A percentile compares a stretch with the other conserved stretches of the same genome.
Conservation (phyloP, 1,140 invertebrate species). For the Coenobita brevimanus region DNA sequence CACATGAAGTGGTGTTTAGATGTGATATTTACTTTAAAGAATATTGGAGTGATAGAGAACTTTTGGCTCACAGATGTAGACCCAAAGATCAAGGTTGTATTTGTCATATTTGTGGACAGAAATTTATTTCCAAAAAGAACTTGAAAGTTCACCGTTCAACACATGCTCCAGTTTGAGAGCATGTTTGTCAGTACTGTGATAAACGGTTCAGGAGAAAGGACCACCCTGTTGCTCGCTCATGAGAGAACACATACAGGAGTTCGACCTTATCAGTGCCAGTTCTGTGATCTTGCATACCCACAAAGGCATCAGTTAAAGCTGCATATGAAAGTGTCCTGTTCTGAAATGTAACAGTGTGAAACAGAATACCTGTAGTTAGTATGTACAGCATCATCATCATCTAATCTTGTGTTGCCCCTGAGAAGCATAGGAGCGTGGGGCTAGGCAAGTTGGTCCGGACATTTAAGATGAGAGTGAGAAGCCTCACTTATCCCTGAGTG, state of each 20-base stretch:
- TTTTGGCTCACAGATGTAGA: constrained; percentile 27
- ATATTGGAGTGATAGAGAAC: constrained; percentile 49
- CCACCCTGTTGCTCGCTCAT: constrained; percentile 37
- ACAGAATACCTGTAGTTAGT: too few relatives aligned
- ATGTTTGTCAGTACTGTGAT: constrained; percentile 42
- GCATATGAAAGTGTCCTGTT: constrained; percentile 39
- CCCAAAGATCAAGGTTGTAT: constrained; percentile 48
- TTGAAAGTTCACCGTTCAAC: constrained; percentile 36
- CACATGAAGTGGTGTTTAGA: constrained; percentile 35
- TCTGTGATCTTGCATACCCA: constrained; percentile 46
- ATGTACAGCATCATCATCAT: too few relatives aligned
- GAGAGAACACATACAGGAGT: constrained; percentile 57
- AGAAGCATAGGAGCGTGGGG: too few relatives aligned
- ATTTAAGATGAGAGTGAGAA: too few relatives aligned
- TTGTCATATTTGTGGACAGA: constrained; percentile 52
- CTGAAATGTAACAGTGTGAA: constrained; percentile 20
- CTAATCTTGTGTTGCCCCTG: too few relatives aligned
- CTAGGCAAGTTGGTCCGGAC: too few relatives aligned
- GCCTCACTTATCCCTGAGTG: too few relatives aligned
- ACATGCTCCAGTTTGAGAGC: constrained; percentile 24
- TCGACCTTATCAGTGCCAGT: constrained; percentile 52
- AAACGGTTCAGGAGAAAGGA: constrained; percentile 53
- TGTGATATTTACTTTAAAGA: constrained; percentile 52
- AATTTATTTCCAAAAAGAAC: constrained; percentile 45
- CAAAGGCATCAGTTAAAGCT: constrained; percentile 46